These are phyloP conservation scores for Heliconius hermathena DNA, from an alignment of 1,140 invertebrate genomes.

Conservation along the genomic window DNA sequence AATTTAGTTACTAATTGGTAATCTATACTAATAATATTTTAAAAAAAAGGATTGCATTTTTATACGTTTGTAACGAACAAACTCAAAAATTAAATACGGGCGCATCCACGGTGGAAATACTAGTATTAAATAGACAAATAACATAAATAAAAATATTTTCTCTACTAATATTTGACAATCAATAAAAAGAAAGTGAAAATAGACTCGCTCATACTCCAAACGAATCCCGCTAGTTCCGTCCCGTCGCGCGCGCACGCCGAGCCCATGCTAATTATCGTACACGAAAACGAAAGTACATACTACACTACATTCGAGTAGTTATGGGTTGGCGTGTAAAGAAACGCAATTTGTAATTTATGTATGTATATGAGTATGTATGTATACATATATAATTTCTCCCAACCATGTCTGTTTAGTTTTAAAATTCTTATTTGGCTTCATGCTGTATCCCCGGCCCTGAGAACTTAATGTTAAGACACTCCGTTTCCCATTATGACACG, in stretches of 20 bases:
- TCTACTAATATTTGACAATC: slow-evolving; percentile 40
- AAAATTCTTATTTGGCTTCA: background rate
- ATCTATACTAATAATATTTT: too few relatives aligned
- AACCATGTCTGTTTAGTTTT: background rate
- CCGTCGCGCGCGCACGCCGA: slow-evolving; percentile 69
- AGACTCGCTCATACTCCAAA: slow-evolving; percentile 50
- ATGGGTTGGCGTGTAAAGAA: slow-evolving; percentile 61
- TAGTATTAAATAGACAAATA: background rate
- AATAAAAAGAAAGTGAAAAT: slow-evolving; percentile 76
- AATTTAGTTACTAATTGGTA: too few relatives aligned
- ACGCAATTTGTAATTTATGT: slow-evolving; percentile 47
- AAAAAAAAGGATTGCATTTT: too few relatives aligned
- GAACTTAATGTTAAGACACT: too few relatives aligned
- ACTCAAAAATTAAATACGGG: too few relatives aligned
- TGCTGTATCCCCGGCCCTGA: too few relatives aligned
- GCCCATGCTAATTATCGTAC: slow-evolving; percentile 76
- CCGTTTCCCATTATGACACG: too few relatives aligned
- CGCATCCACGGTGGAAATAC: background rate
- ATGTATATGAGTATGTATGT: slow-evolving; percentile 17
- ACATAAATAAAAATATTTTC: too few relatives aligned
- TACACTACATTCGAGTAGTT: slow-evolving; percentile 54
- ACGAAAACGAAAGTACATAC: slow-evolving; percentile 77
- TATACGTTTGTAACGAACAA: too few relatives aligned
- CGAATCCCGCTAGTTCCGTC: slow-evolving; percentile 64
- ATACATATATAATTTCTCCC: background rate